Evolutionary conservation across 1,140 invertebrate genomes (phyloP).

Genomic region (Sarcophaga bullata): DNA sequence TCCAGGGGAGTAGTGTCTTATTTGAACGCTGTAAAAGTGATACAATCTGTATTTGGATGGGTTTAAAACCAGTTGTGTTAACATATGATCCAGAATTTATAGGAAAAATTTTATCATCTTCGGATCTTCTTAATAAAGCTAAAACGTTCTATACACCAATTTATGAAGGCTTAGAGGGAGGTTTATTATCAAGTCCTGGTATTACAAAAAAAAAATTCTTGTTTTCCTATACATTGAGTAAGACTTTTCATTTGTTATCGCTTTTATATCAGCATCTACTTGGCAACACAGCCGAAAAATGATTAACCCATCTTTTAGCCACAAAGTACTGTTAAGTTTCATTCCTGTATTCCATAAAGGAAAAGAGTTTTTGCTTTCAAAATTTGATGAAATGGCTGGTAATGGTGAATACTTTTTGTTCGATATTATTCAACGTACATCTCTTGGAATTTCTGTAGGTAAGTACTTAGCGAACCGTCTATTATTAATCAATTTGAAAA

Average conservation of each 20-base stretch:
- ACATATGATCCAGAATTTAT: background rate
- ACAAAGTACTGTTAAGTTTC: background rate
- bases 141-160: background rate
- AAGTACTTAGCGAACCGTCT: background rate
- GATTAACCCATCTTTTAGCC: background rate
- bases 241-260: background rate
- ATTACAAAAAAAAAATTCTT: background rate
- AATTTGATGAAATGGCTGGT: background rate
- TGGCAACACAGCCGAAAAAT: background rate
- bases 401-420: background rate
- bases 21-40: constrained; percentile 9
- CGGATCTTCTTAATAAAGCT: background rate
- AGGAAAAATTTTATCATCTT: background rate
- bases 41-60: background rate
- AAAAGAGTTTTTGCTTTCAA: background rate
- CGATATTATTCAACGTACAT: background rate
- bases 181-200: background rate
- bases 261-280: background rate
- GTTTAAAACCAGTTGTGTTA: background rate
- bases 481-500: no score
- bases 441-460: background rate
- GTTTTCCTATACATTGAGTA: no score
- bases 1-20: background rate
- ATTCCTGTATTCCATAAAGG: background rate
- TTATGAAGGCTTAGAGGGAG: background rate